Evolutionary conservation across 2,888 invertebrate genomes (phyloP), one percentile per base, ranked within the genome.

Genomic region (Cephus sareptanus): DNA sequence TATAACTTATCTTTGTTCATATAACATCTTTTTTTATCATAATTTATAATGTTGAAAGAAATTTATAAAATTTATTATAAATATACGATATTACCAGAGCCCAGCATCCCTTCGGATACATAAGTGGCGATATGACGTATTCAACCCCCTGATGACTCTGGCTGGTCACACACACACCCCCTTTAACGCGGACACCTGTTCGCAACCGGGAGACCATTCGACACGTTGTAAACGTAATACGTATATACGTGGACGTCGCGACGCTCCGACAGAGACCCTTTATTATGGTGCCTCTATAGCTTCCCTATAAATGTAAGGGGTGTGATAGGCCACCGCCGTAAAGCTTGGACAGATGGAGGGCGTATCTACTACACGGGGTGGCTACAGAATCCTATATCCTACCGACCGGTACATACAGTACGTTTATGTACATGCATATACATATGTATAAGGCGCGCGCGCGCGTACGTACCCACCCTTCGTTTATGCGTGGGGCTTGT

Each of bases 121-220:
- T 56, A 90, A 90, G 88, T 90, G 86, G 87, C 88, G 85, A 88
- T 89, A 87, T 87, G 87, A 87, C 23, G 56, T 86, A 87, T 88
- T 87, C 87, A 87, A 56, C 88, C 88, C 88, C 82, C 82, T 77
- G 79, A 73, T 80, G 76, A 75, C 76, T 73, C 75, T 78, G 73
- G 69, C 56, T 35, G 75, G 35, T 76, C 71, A 34, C 34, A 33
- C 71, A 70, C 83, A 83, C 86, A 83, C 85, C 87, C 86, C 86
- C 82, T 85, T 88, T 84, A 78, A 83, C 79, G 79, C 37, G 84
- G 84, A 89, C 90, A 90, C 90, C 90, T 90, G 90, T 90, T 90
- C 84, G 80, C 76, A 81, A 56, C 56, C 23, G 56, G 56, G 56
- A 56, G 23, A 56, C 23, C 56, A 56, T 56, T 56, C 56, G 56